A percentile compares a stretch with the other conserved stretches of the same genome.
These are phyloP conservation scores for Napeogenes inachia DNA, from an alignment of 2,888 invertebrate genomes.

Conservation along the genomic window DNA sequence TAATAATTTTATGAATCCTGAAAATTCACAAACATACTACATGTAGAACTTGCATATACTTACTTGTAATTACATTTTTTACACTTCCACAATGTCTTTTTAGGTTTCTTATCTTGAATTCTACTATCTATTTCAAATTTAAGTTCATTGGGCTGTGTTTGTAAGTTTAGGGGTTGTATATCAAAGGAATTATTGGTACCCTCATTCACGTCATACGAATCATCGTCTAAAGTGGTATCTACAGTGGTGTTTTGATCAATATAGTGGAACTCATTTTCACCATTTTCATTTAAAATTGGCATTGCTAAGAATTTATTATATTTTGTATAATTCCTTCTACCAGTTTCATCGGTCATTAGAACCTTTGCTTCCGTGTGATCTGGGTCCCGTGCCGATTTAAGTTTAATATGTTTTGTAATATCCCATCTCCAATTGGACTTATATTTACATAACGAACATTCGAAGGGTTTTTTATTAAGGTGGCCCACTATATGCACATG, in stretches of 20 bases:
- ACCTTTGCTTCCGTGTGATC: conserved; percentile 89
- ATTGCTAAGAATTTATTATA: conserved; percentile 91
- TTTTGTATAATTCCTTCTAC: conserved; percentile 93
- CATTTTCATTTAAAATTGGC: conserved; percentile 76
- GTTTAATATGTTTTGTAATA: conserved; percentile 95
- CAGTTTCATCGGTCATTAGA: conserved; percentile 94
- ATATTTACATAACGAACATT: conserved; percentile 95
- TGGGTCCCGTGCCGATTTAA: conserved; percentile 90
- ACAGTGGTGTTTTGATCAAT: conserved; percentile 55
- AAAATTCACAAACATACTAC: neutral
- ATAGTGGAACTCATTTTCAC: conserved; percentile 71
- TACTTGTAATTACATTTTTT: conserved; percentile 93
- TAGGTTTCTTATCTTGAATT: conserved; percentile 73
- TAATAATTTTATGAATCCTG: too few species aligned
- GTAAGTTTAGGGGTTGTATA: conserved; percentile 80
- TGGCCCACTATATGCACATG: conserved; percentile 96
- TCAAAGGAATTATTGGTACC: conserved; percentile 63
- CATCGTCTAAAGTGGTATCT: conserved; percentile 70
- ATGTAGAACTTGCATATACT: conserved; percentile 41
- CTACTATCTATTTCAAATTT: conserved; percentile 46
- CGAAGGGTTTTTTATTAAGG: conserved; percentile 94
- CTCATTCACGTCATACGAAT: conserved; percentile 67
- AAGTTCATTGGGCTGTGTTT: conserved; percentile 56
- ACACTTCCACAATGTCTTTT: conserved; percentile 91
- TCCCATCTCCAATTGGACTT: conserved; percentile 98